Evolutionary conservation across 2,113 vertebrate genomes (phyloP).

Genomic region (Clupea harengus): DNA sequence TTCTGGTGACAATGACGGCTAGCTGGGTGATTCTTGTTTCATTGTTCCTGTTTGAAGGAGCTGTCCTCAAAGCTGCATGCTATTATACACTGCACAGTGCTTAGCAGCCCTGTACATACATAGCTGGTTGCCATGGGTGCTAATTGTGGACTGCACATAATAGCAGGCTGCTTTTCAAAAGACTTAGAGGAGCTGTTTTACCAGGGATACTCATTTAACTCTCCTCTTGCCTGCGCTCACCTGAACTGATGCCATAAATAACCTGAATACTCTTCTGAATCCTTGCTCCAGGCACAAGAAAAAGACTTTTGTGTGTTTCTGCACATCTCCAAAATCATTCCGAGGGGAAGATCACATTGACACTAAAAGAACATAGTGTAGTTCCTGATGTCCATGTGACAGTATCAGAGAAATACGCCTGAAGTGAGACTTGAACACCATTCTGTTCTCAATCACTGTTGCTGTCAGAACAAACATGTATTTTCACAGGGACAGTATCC

Average conservation of each 20-base stretch:
- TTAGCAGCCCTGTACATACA: slow-evolving; percentile 13
- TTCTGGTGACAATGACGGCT: not conserved
- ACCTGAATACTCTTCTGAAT: not conserved
- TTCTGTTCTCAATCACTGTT: not conserved
- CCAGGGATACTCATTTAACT: not conserved
- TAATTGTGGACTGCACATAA: slow-evolving; percentile 15
- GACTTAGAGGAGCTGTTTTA: not conserved
- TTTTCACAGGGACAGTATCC: not conserved
- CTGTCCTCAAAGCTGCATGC: not conserved
- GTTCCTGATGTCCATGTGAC: not conserved
- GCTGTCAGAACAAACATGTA: not conserved
- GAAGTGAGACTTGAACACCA: not conserved
- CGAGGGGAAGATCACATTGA: not conserved
- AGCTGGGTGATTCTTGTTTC: not conserved
- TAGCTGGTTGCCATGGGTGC: slow-evolving; percentile 28
- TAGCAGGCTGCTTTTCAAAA: slow-evolving; percentile 5
- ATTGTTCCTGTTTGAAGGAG: not conserved
- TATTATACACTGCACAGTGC: not conserved
- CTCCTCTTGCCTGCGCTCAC: not conserved
- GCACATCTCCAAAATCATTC: not conserved
- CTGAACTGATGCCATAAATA: not conserved
- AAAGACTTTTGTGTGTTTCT: not conserved
- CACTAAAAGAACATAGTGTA: not conserved
- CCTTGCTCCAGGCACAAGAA: not conserved
- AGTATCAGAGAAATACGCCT: not conserved